Percentiles rank a stretch among this genome's conserved stretches.
phyloP scores from a whole-genome alignment of 2,888 invertebrate species.

The Melieria picta region DNA sequence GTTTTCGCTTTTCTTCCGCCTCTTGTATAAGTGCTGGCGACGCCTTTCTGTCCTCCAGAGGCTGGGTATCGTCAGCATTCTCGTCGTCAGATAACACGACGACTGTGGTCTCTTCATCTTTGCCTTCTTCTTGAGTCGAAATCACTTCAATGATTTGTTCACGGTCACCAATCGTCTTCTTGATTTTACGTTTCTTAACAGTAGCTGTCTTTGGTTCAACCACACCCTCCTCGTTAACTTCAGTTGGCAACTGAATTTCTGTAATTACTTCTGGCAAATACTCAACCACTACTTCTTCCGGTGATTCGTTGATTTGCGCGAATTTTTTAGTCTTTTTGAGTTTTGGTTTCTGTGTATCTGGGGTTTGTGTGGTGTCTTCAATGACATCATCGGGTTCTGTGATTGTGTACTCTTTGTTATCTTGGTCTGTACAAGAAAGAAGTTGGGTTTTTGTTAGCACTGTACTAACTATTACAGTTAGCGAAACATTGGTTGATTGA shows the following conservation, averaged over 20 bases:
- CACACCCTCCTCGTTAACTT: slow-evolving; percentile 45
- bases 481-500: too few relatives aligned
- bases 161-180: slow-evolving; percentile 53
- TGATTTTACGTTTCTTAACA: slow-evolving; percentile 56
- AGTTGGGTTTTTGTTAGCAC: slow-evolving; percentile 31
- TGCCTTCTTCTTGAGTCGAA: slow-evolving; percentile 52
- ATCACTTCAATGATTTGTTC: slow-evolving; percentile 55
- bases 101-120: slow-evolving; percentile 55
- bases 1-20: slow-evolving; percentile 41
- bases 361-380: slow-evolving; percentile 62
- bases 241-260: slow-evolving; percentile 43
- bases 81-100: slow-evolving; percentile 46
- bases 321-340: slow-evolving; percentile 54
- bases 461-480: not conserved
- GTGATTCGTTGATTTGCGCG: slow-evolving; percentile 57
- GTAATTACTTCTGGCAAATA: slow-evolving; percentile 55
- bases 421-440: slow-evolving; percentile 43
- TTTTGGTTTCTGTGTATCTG: slow-evolving; percentile 51
- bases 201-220: slow-evolving; percentile 49
- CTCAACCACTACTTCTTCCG: slow-evolving; percentile 54
- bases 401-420: slow-evolving; percentile 57
- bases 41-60: slow-evolving; percentile 42
- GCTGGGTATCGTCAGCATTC: slow-evolving; percentile 28
- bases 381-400: slow-evolving; percentile 65
- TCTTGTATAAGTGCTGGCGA: slow-evolving; percentile 39